Percentiles rank a stretch among this genome's conserved stretches.
Conservation (phyloP, 2,888 invertebrate genomes). For the Tipula confusa region DNA sequence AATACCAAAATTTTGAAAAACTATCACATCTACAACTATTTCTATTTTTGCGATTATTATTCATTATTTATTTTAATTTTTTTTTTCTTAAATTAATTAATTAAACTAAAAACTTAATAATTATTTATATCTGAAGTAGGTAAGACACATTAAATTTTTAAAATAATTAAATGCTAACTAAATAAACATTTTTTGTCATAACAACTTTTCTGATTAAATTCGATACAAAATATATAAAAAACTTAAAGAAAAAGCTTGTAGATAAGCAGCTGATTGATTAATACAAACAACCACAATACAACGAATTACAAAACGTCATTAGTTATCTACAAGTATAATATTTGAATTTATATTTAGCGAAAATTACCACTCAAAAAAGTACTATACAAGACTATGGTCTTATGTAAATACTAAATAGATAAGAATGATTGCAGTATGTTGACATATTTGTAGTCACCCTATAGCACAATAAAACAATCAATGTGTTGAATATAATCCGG, state of each 20-base stretch:
- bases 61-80: neutral
- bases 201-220: neutral
- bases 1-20: neutral
- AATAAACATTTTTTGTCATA: neutral
- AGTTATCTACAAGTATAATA: neutral
- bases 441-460: no score
- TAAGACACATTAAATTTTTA: neutral
- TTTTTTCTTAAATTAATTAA: neutral
- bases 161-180: neutral
- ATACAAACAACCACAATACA: neutral
- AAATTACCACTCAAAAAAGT: neutral
- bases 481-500: neutral
- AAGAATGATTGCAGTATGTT: no score
- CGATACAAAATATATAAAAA: neutral
- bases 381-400: neutral
- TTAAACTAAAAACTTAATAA: neutral
- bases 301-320: neutral
- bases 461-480: neutral
- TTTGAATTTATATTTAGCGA: neutral
- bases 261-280: conserved; percentile 29
- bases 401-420: neutral
- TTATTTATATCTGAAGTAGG: neutral
- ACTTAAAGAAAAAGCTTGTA: conserved; percentile 3
- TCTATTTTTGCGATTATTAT: neutral
- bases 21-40: neutral